These are phyloP conservation scores for Elephantulus edwardii DNA, from an alignment of 2,113 vertebrate species.

Conservation along the genomic window DNA sequence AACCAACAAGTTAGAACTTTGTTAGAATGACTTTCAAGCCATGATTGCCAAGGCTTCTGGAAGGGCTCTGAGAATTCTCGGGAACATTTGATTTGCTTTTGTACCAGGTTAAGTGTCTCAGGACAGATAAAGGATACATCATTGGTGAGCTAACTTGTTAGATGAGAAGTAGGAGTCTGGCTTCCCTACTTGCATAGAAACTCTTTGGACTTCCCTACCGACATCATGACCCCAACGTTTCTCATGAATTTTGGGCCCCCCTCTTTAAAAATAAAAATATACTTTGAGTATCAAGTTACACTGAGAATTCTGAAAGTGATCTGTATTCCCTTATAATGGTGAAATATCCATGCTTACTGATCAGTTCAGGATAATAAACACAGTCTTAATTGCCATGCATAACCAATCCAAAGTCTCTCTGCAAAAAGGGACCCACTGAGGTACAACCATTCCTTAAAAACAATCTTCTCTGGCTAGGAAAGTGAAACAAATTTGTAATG, in stretches of 20 bases:
- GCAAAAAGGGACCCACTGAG: neutral
- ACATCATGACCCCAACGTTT: neutral
- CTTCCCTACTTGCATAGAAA: neutral
- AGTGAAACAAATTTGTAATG: slow-evolving; percentile 11
- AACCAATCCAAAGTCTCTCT: slow-evolving; percentile 22
- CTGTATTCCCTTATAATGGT: neutral
- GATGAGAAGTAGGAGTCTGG: neutral
- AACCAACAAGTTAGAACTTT: neutral
- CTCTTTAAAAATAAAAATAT: neutral
- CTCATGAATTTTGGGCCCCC: neutral
- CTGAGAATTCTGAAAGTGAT: neutral
- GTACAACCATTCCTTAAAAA: slow-evolving; percentile 2
- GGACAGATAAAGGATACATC: neutral
- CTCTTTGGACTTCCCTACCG: neutral
- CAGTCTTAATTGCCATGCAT: neutral
- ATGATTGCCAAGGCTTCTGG: neutral
- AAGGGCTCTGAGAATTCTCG: neutral
- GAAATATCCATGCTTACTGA: neutral
- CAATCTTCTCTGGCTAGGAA: slow-evolving; percentile 32
- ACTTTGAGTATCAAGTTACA: neutral
- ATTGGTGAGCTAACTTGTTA: neutral
- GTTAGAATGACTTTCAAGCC: neutral
- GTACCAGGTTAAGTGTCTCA: neutral
- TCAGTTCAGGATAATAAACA: neutral
- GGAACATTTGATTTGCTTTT: neutral